Percentiles rank a stretch among this genome's conserved stretches.
Evolutionary conservation across 2,797 vertebrate genomes (phyloP).

Genomic region (Anabacerthia variegaticeps): DNA sequence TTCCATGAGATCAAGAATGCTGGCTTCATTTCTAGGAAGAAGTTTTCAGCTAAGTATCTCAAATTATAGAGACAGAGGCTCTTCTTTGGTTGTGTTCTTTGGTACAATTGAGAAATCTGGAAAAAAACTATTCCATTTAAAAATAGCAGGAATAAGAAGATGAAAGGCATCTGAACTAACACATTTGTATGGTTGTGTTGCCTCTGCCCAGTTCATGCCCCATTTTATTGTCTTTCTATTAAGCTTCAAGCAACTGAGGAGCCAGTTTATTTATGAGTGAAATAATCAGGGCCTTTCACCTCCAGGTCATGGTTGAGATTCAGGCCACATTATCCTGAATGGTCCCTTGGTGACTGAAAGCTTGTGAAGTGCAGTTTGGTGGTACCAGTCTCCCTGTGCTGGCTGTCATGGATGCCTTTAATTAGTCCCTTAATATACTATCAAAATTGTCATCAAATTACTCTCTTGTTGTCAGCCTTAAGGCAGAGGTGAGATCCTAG

Average conservation of each 20-base stretch:
- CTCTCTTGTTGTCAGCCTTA: background rate
- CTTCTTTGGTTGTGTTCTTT: background rate
- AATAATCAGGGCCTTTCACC: background rate
- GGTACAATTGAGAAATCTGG: background rate
- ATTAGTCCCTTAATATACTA: background rate
- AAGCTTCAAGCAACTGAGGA: background rate
- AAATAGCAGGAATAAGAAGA: background rate
- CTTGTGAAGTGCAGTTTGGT: background rate
- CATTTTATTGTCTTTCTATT: background rate
- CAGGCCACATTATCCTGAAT: background rate
- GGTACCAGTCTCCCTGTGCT: background rate
- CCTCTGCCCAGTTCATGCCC: background rate
- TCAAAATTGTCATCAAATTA: background rate
- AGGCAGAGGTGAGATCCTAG: background rate
- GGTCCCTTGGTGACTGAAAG: background rate
- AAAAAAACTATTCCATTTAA: background rate
- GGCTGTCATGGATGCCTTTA: background rate
- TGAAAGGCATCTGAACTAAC: background rate
- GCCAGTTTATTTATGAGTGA: background rate
- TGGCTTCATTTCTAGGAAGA: background rate
- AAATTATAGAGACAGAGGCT: background rate
- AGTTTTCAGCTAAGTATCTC: background rate
- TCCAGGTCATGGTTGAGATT: background rate
- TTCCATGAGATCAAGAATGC: background rate
- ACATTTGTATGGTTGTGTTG: background rate